phyloP scores from a whole-genome alignment of 2,888 invertebrate genomes.

The Caenorhabditis parvicauda region DNA sequence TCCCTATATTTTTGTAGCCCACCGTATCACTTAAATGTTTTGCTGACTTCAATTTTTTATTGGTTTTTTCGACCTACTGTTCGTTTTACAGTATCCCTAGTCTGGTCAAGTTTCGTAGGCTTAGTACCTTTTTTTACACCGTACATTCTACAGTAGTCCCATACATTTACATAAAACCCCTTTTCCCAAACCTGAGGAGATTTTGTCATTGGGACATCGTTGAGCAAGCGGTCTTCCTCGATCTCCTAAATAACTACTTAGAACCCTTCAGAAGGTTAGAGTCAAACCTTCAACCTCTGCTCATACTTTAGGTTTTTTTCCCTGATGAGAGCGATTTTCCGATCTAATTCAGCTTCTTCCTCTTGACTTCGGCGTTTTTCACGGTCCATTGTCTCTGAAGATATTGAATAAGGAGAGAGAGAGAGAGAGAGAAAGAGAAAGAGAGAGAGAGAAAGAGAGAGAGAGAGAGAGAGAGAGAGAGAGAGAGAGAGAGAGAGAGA shows the following conservation, averaged over 20 bases:
- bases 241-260: conserved; percentile 29
- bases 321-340: conserved; percentile 48
- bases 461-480: conserved; percentile 6
- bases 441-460: conserved; percentile 10
- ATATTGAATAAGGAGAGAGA: conserved; percentile 11
- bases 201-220: conserved; percentile 19
- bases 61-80: no score
- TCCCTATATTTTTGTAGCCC: no score
- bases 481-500: conserved; percentile 17
- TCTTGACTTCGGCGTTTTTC: conserved; percentile 34
- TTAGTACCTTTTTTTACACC: conserved; percentile 5
- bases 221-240: conserved; percentile 36
- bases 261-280: background rate
- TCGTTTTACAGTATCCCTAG: no score
- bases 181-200: conserved; percentile 21
- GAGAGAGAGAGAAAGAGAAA: conserved; percentile 11
- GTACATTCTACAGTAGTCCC: background rate
- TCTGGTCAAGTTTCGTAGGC: no score
- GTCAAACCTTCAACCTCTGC: conserved; percentile 34
- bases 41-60: no score
- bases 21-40: no score
- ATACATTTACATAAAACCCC: no score
- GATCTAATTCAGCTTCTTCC: conserved; percentile 43
- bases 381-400: conserved; percentile 23
- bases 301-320: conserved; percentile 47